These are phyloP conservation scores for Catalaphyllia jardinei DNA, from an alignment of 64 coral and sea anemone genomes.

Conservation along the genomic window DNA sequence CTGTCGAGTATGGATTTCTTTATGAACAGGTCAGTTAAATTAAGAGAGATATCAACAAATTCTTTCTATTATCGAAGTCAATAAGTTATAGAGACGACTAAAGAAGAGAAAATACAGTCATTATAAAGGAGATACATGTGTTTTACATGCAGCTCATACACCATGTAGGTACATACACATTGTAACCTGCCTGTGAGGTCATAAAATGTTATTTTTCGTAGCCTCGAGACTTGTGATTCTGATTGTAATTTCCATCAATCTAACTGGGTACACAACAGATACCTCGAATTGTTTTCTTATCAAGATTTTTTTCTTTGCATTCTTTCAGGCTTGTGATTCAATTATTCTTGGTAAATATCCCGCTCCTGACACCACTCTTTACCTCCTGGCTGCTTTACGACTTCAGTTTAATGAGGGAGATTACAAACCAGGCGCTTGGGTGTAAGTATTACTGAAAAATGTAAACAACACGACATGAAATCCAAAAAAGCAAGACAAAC, in stretches of 20 bases:
- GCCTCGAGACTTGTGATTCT: neutral
- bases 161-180: too few relatives aligned
- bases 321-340: slow-evolving; percentile 82
- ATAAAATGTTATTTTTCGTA: too few relatives aligned
- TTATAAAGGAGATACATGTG: too few relatives aligned
- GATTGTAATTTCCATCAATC: neutral
- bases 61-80: too few relatives aligned
- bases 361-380: slow-evolving; percentile 86
- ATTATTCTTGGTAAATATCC: slow-evolving; percentile 90
- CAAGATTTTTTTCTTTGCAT: neutral
- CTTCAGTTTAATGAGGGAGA: slow-evolving; percentile 95
- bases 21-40: slow-evolving; percentile 93
- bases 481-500: neutral
- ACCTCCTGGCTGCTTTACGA: slow-evolving; percentile 80
- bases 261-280: neutral
- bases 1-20: slow-evolving; percentile 83
- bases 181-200: too few relatives aligned
- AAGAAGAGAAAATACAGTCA: too few relatives aligned
- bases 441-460: slow-evolving; percentile 66
- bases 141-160: too few relatives aligned
- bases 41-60: neutral
- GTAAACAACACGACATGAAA: too few relatives aligned
- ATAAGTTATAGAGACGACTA: too few relatives aligned
- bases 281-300: neutral
- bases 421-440: slow-evolving; percentile 91